Conservation (phyloP, 1,140 invertebrate genomes). For the Formica exsecta region DNA sequence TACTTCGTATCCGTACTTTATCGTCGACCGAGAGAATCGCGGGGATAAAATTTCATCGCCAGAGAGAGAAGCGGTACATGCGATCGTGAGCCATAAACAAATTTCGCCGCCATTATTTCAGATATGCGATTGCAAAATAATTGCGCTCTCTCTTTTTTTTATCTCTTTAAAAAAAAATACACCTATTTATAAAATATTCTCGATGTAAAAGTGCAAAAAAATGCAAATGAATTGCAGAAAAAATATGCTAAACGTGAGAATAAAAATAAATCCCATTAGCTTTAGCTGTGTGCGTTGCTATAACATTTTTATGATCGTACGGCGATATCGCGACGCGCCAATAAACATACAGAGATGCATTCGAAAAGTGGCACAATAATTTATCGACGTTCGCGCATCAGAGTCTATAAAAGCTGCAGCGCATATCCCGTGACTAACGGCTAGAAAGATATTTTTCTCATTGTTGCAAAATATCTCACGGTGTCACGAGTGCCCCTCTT, state of each 20-base stretch:
- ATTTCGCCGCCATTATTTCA: conserved; percentile 34
- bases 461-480: neutral
- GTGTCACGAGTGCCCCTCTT: neutral
- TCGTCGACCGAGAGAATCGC: conserved; percentile 16
- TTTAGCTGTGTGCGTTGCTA: too few relatives aligned
- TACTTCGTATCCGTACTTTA: conserved; percentile 36
- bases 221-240: too few relatives aligned
- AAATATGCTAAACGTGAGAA: too few relatives aligned
- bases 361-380: neutral
- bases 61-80: conserved; percentile 26
- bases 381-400: neutral
- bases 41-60: conserved; percentile 43
- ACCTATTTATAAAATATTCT: conserved; percentile 3
- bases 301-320: too few relatives aligned
- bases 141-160: neutral
- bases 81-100: neutral
- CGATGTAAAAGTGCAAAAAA: too few relatives aligned
- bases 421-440: neutral
- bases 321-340: too few relatives aligned
- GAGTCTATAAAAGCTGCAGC: too few relatives aligned
- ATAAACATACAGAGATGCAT: too few relatives aligned
- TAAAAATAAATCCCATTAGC: too few relatives aligned
- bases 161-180: neutral
- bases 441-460: conserved; percentile 4
- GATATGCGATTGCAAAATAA: conserved; percentile 5